phyloP scores from a whole-genome alignment of 2,888 invertebrate genomes.

The Pilophorus perplexus region DNA sequence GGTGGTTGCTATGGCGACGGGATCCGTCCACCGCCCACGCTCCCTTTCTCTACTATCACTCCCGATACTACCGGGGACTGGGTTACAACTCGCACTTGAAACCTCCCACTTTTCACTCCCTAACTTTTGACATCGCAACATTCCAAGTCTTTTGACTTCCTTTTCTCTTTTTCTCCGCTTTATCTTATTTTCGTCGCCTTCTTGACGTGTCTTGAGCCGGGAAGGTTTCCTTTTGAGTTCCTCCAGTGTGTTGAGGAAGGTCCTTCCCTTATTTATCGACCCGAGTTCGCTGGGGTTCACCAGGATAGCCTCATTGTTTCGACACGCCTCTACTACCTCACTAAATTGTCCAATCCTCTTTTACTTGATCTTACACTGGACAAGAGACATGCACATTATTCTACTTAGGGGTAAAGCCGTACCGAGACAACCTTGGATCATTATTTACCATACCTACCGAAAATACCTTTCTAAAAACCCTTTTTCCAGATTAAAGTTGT shows the following conservation, averaged over 20 bases:
- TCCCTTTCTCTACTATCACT: constrained; percentile 21
- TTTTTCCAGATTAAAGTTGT: too few species aligned
- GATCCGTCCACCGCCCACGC: constrained; percentile 36
- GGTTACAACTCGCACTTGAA: constrained; percentile 9
- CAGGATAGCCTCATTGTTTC: constrained; percentile 29
- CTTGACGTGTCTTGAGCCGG: too few species aligned
- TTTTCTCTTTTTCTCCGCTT: too few species aligned
- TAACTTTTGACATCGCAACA: constrained; percentile 11
- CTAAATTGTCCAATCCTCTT: too few species aligned
- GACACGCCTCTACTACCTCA: constrained; percentile 11
- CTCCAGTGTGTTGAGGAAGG: background rate
- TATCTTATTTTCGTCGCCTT: too few species aligned
- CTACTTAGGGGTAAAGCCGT: too few species aligned
- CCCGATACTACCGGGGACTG: constrained; percentile 29
- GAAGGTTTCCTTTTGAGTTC: background rate
- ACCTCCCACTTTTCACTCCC: constrained; percentile 5
- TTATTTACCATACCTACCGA: too few species aligned
- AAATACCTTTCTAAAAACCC: too few species aligned
- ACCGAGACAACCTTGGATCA: too few species aligned
- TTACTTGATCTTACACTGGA: too few species aligned
- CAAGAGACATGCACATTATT: too few species aligned
- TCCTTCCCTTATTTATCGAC: constrained; percentile 25
- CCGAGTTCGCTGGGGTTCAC: constrained; percentile 3
- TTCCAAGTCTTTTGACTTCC: too few species aligned
- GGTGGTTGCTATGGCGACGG: constrained; percentile 38